Evolutionary conservation across 1,140 invertebrate species (phyloP), one percentile per base, ranked within the genome.

Genomic region (Diprion similis): DNA sequence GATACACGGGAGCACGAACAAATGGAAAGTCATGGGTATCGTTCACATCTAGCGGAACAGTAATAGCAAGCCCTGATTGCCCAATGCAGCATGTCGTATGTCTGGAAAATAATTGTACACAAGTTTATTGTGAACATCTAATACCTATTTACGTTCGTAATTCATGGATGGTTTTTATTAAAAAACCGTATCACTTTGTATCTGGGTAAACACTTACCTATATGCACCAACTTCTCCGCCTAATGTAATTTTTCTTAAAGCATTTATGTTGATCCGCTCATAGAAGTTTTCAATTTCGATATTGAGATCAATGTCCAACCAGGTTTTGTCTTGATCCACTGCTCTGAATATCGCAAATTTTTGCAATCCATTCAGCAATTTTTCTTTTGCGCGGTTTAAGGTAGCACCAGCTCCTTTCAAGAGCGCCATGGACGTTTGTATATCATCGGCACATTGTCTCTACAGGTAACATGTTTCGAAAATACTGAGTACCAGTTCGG

Each of bases 211-310:
- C 45, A 70, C 37, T 37, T 47, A 81, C 81, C 77, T 81, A 67
- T 83, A 84, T 46, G 72, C 72, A 66, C 80, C 80, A 51, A 79
- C 73, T 37, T 80, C 73, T 66, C 80, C 79, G 76, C 79, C 78
- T 11, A 85, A 72, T 71, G 79, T 75, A 45, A 86, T 76, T 78
- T 86, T 86, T 65, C 81, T 80, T 46, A 82, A 79, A 69, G 84
- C 84, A 70, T 82, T 78, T 8, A 86, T 73, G 71, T 86, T 76
- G 9, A 86, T 76, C 18, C 66, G 72, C 10, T 83, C 74, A 66
- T 84, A 65, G 73, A 86, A 87, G 13, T 78, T 75, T 13, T 77
- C 71, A 8, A 87, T 65, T 76, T 87, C 86, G n/a, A 71, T 76
- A 15, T 37, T 73, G 47, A 82, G 67, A 71, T 79, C 70, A 11